Evolutionary conservation across 1,140 invertebrate species (phyloP), one percentile per base, ranked within the genome.

Genomic region (Caenorhabditis latens): DNA sequence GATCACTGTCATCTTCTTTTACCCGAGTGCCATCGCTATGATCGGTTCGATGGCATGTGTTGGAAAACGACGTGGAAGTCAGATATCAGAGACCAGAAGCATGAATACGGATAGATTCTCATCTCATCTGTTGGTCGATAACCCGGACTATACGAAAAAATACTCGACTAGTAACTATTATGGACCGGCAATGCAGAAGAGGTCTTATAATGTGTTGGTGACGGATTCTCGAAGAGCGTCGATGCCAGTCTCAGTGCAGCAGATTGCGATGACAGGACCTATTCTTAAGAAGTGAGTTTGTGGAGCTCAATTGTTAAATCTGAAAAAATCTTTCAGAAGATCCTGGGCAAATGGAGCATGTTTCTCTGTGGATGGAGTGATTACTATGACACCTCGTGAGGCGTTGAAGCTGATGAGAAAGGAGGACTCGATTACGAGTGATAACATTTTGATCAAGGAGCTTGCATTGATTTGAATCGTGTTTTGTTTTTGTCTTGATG

Each of bases 91-190:
- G 46, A 79, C 71, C 32, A 21, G 71, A 79, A 53, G 46, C 13
- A 21, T 79, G 46, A 79, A 79, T 50, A 79, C 71, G 0, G 71
- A 79, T 32, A 46, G 71, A 21, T 79, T 79, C 4, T 79, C 71
- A 4, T 79, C 71, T 6, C 71, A 79, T 79, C 71, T 50, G 21
- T 11, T 79, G 1, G 71, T 79, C 13, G 71, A 79, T 53, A 79
- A 79, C n/a, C 71, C 71, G n/a, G 71, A 79, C 53, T 79, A 79
- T n/a, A 79, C 71, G 11, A 79, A 79, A n/a, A 79, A 79, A 24
- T 79, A 79, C 40, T 79, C 71, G 11, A 79, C 71, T 8, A 79
- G 71, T 14, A 79, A 79, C 14, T 79, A 79, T 24, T 79, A 79
- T 53, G 71, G 71, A 13, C n/a, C 46, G 24, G 71, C 71, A 13